A percentile compares a stretch with the other conserved stretches of the same genome.
Evolutionary conservation across 2,113 vertebrate genomes (phyloP).

Genomic region (Coptodon rendalli): DNA sequence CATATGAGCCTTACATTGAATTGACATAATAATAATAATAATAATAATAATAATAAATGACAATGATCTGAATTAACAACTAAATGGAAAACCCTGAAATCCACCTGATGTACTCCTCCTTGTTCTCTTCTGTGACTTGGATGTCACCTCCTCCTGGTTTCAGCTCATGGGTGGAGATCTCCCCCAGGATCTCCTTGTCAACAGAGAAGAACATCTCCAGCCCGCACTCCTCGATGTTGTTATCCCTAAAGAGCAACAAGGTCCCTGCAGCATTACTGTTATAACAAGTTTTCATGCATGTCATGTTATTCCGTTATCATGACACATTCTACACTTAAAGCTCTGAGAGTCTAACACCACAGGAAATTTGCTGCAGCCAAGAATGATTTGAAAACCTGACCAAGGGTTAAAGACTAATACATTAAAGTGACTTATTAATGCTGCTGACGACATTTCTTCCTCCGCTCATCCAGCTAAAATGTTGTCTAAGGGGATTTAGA

Average conservation of each 20-base stretch:
- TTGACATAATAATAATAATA: background rate
- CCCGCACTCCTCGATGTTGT: constrained; percentile 89
- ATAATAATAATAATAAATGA: background rate
- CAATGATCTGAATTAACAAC: background rate
- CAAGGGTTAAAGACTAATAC: background rate
- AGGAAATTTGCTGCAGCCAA: background rate
- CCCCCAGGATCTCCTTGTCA: constrained; percentile 96
- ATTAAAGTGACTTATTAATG: background rate
- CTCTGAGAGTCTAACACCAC: background rate
- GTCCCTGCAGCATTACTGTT: background rate
- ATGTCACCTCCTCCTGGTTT: constrained; percentile 90
- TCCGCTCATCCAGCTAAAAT: background rate
- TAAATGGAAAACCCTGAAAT: background rate
- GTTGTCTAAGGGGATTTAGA: background rate
- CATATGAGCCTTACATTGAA: background rate
- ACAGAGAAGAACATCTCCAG: constrained; percentile 99
- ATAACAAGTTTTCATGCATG: background rate
- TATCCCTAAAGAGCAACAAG: constrained; percentile 38
- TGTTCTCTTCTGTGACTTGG: constrained; percentile 96
- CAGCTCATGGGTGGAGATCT: constrained; percentile 94
- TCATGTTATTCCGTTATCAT: background rate
- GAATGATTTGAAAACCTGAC: background rate
- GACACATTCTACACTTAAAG: background rate
- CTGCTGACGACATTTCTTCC: background rate
- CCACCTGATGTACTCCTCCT: constrained; percentile 97